Evolutionary conservation across 2,113 vertebrate genomes (phyloP).

Genomic region (Plotosus lineatus): DNA sequence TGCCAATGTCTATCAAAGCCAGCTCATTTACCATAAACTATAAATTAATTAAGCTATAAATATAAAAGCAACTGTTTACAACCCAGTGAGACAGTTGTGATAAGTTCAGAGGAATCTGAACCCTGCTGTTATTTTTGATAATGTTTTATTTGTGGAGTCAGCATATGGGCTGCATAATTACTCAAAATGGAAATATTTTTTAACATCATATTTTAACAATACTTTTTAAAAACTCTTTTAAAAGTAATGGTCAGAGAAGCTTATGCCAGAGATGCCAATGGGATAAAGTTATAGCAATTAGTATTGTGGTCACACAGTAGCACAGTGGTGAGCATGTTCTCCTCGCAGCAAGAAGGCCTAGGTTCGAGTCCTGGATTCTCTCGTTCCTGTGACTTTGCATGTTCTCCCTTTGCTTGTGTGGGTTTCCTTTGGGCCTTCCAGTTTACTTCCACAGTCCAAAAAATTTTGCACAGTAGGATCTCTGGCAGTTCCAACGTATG

Average conservation of each 20-base stretch:
- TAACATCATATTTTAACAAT: background rate
- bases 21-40: background rate
- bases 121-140: background rate
- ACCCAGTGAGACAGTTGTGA: background rate
- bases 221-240: background rate
- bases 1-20: background rate
- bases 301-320: background rate
- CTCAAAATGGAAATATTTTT: conserved; percentile 15
- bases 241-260: background rate
- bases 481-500: no score
- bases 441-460: no score
- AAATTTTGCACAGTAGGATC: no score
- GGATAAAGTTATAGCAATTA: background rate
- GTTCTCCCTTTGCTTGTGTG: no score
- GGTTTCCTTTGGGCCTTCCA: no score
- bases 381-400: no score
- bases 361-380: no score
- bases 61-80: background rate
- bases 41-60: background rate
- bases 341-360: no score
- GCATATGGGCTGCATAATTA: conserved; percentile 1
- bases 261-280: background rate
- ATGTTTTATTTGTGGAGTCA: conserved; percentile 20
- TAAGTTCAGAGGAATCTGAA: conserved; percentile 9
- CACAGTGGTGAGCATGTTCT: no score